Evolutionary conservation across 2,888 invertebrate species (phyloP).

Genomic region (Amphipyra tragopoginis): DNA sequence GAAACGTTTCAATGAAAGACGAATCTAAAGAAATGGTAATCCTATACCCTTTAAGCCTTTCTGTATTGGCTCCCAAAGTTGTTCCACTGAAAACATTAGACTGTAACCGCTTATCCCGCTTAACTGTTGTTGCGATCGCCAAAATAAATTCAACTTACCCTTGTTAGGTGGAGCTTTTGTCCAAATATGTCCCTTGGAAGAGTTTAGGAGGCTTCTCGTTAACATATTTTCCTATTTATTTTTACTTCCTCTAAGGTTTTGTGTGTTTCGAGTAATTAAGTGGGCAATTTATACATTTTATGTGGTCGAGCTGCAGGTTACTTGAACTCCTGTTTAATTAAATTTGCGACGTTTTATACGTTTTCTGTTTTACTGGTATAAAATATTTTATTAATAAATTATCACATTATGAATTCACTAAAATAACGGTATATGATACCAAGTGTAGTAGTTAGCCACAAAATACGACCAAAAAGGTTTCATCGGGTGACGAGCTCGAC

Average conservation of each 20-base stretch:
- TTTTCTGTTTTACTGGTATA: not conserved
- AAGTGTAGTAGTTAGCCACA: no score
- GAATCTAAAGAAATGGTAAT: conserved; percentile 22
- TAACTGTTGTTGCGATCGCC: conserved; percentile 59
- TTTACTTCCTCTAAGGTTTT: conserved; percentile 31
- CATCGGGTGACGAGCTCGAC: not conserved
- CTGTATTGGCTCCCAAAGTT: conserved; percentile 34
- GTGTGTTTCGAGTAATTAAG: conserved; percentile 40
- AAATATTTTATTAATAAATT: not conserved
- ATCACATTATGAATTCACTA: no score
- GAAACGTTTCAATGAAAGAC: conserved; percentile 13
- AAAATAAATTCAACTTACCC: conserved; percentile 62
- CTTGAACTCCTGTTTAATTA: conserved; percentile 9
- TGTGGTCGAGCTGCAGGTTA: conserved; percentile 6
- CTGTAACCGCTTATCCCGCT: conserved; percentile 52
- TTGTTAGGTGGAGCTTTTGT: conserved; percentile 55
- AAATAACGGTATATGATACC: no score
- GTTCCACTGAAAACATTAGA: conserved; percentile 40
- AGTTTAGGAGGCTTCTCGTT: conserved; percentile 42
- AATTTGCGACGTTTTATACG: not conserved
- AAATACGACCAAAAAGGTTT: no score
- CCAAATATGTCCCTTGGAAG: conserved; percentile 55
- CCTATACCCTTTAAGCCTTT: conserved; percentile 20
- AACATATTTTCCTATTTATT: conserved; percentile 43
- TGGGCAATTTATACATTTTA: conserved; percentile 34